Evolutionary conservation across 35 echinoderm and acorn worm genomes (phyloP), one percentile per base, ranked within the genome.

Genomic region (Lytechinus variegatus): DNA sequence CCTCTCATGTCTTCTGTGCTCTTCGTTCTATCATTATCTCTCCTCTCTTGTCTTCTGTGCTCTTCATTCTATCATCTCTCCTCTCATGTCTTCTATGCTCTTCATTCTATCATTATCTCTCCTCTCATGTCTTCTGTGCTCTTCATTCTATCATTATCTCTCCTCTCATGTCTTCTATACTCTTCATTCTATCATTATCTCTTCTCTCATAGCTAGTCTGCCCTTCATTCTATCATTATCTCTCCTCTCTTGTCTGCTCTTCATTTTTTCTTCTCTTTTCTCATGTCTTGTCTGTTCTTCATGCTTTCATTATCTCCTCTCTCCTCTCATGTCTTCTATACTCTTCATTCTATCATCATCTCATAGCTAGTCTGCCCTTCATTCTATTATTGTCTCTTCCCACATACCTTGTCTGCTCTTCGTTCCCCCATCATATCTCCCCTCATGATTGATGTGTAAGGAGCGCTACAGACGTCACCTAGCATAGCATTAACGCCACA

Each of bases 401-500:
- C 33, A 60, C 16, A 24, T n/a, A 24, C 16, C n/a, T 24, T 79
- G 4, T 79, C 66, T 79, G 21, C 19, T 24, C 66, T 19, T 79
- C 66, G 7, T 6, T 24, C n/a, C 66, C 19, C 66, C 66, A 24
- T 79, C 66, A 24, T 24, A 16, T 79, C 66, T 79, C 16, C 66
- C 66, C 19, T 24, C n/a, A 79, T 79, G 66, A 79, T 79, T 79
- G 66, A 79, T 79, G 66, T 79, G 19, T 79, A 24, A 79, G 66
- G 66, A 79, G 66, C 14, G 66, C 66, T 79, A 79, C 66, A 79
- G 66, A 79, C 66, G 66, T 79, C 66, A 79, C 66, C 19, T 79
- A 79, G 66, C 66, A 79, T 79, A 24, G 66, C 66, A 79, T 79
- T 79, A 79, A 24, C 66, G 66, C 66, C 66, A 79, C 66, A 79